These are phyloP conservation scores for Itoplectis maculator DNA, from an alignment of 2,888 invertebrate species.

Conservation along the genomic window DNA sequence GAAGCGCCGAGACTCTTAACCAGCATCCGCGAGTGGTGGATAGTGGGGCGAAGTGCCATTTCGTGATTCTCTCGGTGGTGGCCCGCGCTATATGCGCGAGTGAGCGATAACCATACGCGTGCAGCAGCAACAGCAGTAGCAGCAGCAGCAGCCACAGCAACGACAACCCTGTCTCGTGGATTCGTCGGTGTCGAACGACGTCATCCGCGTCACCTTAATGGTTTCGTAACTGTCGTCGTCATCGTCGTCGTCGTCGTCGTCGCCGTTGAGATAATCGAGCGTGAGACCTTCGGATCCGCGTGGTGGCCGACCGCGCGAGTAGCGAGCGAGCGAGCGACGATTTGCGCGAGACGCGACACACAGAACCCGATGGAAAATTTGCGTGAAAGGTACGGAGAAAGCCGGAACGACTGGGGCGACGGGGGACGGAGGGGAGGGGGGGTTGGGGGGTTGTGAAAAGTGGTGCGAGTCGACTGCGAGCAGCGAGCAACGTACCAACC, in stretches of 20 bases:
- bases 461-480: constrained; percentile 31
- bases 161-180: constrained; percentile 14
- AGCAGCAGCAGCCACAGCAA: constrained; percentile 29
- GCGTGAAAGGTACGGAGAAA: constrained; percentile 35
- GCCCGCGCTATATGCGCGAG: not conserved
- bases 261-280: constrained; percentile 78
- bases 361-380: constrained; percentile 49
- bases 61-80: constrained; percentile 71
- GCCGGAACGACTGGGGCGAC: constrained; percentile 1
- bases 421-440: not conserved
- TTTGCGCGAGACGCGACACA: constrained; percentile 28
- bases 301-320: constrained; percentile 23
- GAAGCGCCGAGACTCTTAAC: constrained; percentile 74
- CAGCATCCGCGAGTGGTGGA: constrained; percentile 59
- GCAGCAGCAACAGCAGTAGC: constrained; percentile 33
- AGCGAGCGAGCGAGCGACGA: constrained; percentile 49
- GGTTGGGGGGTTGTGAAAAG: not conserved
- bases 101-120: constrained; percentile 29
- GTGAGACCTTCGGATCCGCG: constrained; percentile 76
- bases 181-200: constrained; percentile 37
- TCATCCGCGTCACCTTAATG: constrained; percentile 75
- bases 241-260: constrained; percentile 58
- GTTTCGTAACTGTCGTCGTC: constrained; percentile 76
- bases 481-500: constrained; percentile 28
- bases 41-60: constrained; percentile 79